A percentile compares a stretch with the other conserved stretches of the same genome.
phyloP scores from a whole-genome alignment of 2,113 vertebrate species.

The Corythornis madagascariensis region DNA sequence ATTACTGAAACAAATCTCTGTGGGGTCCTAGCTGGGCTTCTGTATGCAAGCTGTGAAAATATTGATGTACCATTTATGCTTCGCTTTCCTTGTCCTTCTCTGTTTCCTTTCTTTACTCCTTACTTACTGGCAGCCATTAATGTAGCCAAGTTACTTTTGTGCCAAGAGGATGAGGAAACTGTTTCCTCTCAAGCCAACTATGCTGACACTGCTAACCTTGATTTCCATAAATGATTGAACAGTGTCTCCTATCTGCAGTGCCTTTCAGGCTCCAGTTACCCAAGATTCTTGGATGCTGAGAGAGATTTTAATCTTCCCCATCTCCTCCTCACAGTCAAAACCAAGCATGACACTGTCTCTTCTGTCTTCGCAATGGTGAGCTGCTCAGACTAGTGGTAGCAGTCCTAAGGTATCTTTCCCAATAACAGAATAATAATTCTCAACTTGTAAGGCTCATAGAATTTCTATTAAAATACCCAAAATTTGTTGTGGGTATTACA shows the following conservation, averaged over 20 bases:
- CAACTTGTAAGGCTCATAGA: not conserved
- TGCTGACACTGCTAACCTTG: not conserved
- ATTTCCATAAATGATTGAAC: slow-evolving; percentile 22
- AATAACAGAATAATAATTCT: not conserved
- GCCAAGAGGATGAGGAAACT: not conserved
- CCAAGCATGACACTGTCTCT: not conserved
- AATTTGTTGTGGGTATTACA: not conserved
- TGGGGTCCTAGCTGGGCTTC: not conserved
- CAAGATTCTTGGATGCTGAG: not conserved
- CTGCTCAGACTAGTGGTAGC: not conserved
- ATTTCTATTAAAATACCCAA: not conserved
- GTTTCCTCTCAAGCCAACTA: not conserved
- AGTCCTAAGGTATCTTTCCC: not conserved
- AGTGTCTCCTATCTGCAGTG: not conserved
- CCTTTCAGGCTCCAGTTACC: not conserved
- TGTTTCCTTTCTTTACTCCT: not conserved
- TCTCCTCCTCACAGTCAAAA: not conserved
- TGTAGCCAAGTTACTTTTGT: not conserved
- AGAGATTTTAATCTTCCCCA: not conserved
- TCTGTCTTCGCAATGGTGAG: rapidly evolving
- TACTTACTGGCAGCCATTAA: not conserved
- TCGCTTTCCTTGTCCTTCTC: not conserved
- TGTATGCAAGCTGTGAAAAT: slow-evolving; percentile 31
- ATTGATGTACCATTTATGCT: not conserved
- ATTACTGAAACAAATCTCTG: not conserved